Base-by-base conservation (phyloP, 1,140 invertebrate species). In the Oscheius sp. region DNA sequence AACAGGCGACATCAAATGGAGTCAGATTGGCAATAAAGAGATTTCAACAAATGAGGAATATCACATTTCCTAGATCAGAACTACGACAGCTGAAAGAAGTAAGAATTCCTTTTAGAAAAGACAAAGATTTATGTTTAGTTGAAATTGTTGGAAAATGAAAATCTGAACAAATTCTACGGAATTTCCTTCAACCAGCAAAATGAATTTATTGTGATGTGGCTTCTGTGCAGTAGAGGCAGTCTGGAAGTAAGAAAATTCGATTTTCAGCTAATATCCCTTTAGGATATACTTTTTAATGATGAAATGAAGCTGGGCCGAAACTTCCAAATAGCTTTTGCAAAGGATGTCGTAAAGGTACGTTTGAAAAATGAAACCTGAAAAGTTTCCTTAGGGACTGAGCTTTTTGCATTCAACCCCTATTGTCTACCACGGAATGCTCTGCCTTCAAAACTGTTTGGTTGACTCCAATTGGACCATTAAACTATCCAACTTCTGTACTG, bases 121-220 rank as follows among this genome's bases (percentile, higher is more conserved):
- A 73, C 29, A 29, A 15, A 78, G 13, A 15, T 28, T 78, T 74
- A 15, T 64, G 31, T 18, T 79, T 36, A 80, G 77, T 67, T 83
- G 23, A 83, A 83, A 72, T 59, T 84, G 3, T 74, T 81, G 38
- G 83, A 84, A 73, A 79, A 83, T 67, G 82, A 83, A 18, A 83
- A 83, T 49, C 62, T 84, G 31, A 83, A 83, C 73, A 83, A 84
- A 70, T 83, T 83, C 52, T 84, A 84, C 59, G 82, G 82, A 2
- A 83, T 83, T 67, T 78, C 78, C 13, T 83, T 83, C 77, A 84
- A 84, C 61, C 82, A 83, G 58, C 80, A 84, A 73, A 83, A 83
- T 63, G 82, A 83, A 46, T 75, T 83, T 18, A 75, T 83, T 32
- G 82, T 83, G 3, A 64, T 84, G 46, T 83, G 82, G 82, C 23